Conservation (phyloP, 2,113 vertebrate genomes). For the Rynchops niger region DNA sequence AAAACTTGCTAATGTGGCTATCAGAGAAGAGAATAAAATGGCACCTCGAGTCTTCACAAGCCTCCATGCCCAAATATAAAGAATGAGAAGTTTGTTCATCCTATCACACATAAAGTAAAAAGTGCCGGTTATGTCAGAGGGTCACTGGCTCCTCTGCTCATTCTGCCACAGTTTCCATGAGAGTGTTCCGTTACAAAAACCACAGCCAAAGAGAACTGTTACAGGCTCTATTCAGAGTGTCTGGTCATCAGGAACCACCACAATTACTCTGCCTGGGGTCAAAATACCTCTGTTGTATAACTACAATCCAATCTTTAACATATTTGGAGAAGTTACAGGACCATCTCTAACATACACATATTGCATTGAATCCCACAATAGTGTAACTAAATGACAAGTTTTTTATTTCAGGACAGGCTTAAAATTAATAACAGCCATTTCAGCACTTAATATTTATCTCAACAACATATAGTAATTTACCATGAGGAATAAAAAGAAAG, state of each 20-base stretch:
- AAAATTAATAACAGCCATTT: not conserved
- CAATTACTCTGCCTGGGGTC: not conserved
- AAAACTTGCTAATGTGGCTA: not conserved
- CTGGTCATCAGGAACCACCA: not conserved
- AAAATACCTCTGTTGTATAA: not conserved
- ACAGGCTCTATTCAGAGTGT: not conserved
- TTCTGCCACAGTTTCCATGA: not conserved
- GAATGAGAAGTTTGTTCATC: not conserved
- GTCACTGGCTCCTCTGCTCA: not conserved
- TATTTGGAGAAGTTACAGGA: not conserved
- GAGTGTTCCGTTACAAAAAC: not conserved
- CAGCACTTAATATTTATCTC: not conserved
- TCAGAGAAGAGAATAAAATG: not conserved
- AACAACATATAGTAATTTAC: not conserved
- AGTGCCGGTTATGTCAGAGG: not conserved
- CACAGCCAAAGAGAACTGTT: not conserved
- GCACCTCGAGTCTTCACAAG: not conserved
- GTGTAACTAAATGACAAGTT: not conserved
- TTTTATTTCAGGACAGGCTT: not conserved
- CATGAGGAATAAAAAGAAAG: not conserved
- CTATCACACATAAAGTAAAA: not conserved
- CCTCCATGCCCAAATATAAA: not conserved
- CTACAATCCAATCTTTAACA: not conserved
- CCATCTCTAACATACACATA: not conserved
- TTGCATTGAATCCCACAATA: not conserved